Base-by-base conservation (phyloP, 1,140 invertebrate genomes). In the Cydia amplana region DNA sequence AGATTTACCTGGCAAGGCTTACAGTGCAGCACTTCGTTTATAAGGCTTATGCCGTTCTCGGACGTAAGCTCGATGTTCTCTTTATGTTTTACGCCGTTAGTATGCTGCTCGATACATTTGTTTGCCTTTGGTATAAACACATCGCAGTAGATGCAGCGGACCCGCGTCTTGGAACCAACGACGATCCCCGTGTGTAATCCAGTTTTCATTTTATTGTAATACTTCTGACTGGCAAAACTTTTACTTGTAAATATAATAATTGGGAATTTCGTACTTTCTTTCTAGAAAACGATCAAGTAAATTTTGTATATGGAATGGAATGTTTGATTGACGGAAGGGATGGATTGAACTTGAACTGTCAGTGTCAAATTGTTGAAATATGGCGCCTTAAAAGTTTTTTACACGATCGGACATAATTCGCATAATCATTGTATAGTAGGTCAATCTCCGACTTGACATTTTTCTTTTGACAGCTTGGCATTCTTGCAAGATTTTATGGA, bases 41-140 rank as follows among this genome's bases (percentile, higher is more conserved):
- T 74, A 40, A 83, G 85, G 14, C 67, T 77, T 43, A 90, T 83
- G 4, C 83, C 88, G 72, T 90, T 85, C 74, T 88, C 82, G 23
- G 80, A 74, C 82, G 87, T 86, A 40, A 85, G 78, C 14, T 85
- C 82, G 64, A 88, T 83, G 55, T 86, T 86, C 67, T 89, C 88
- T 65, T 86, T 89, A 79, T 90, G 88, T 78, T 87, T 89, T 14
- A 81, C 76, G n/a, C 87, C 88, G 73, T 88, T 85, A 36, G 79
- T 83, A 72, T 90, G 88, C 73, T 90, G 86, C 74, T 90, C 88
- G 43, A 90, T 89, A 74, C 86, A 89, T 84, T 85, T 90, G 40
- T 75, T 86, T 2, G 87, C 86, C 72, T 89, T 90, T 4, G 87
- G 86, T 78, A 90, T 88, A 72, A 80, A 80, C 18, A 90, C 88